These are phyloP conservation scores for Limnothrissa miodon DNA, from an alignment of 2,113 vertebrate genomes.

Conservation along the genomic window DNA sequence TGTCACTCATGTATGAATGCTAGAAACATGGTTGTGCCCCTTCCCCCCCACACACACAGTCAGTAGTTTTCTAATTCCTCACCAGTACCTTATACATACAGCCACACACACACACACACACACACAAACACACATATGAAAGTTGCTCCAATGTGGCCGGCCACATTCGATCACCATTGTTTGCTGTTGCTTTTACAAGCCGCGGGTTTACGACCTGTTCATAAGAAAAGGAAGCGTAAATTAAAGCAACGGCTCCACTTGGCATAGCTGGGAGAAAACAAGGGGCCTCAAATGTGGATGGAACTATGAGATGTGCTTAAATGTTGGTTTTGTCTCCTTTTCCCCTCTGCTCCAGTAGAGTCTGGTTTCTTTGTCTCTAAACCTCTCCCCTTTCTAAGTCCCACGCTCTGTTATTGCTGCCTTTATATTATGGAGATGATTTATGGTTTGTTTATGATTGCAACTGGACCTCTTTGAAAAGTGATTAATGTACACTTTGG, in stretches of 20 bases:
- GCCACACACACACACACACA: not conserved
- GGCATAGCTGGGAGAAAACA: conserved; percentile 48
- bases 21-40: no score
- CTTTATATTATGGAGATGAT: not conserved
- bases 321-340: conserved; percentile 11
- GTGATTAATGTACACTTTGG: not conserved
- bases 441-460: not conserved
- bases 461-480: not conserved
- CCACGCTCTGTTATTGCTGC: not conserved
- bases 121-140: not conserved
- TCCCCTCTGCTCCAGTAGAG: not conserved
- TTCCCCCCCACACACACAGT: not conserved
- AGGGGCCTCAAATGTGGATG: conserved; percentile 34
- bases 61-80: no score
- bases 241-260: conserved; percentile 35
- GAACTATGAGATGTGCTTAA: not conserved
- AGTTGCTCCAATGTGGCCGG: conserved; percentile 11
- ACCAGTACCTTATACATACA: no score
- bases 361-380: not conserved
- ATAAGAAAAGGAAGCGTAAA: conserved; percentile 53
- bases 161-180: conserved; percentile 35
- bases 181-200: conserved; percentile 56
- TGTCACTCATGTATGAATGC: not conserved
- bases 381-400: not conserved
- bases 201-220: conserved; percentile 39